A percentile compares a stretch with the other conserved stretches of the same genome.
phyloP scores from a whole-genome alignment of 2,113 vertebrate species.

The Dromiciops gliroides region DNA sequence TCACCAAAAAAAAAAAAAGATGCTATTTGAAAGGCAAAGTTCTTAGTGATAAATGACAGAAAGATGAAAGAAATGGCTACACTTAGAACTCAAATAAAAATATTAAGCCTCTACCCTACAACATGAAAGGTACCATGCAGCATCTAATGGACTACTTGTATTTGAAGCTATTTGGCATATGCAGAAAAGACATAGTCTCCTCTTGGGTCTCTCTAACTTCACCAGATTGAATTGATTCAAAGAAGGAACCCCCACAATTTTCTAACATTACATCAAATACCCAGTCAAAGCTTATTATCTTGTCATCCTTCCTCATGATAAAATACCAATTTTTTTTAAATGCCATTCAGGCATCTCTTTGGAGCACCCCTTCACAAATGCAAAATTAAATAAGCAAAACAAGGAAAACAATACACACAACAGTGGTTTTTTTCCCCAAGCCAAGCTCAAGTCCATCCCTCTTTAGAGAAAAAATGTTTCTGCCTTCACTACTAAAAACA shows the following conservation, averaged over 20 bases:
- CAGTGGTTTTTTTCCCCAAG: background rate
- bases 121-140: background rate
- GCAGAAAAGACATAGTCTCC: background rate
- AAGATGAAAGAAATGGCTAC: background rate
- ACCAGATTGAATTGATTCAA: slow-evolving; percentile 6
- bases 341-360: background rate
- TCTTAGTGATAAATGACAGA: background rate
- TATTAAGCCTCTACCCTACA: background rate
- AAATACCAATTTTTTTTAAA: background rate
- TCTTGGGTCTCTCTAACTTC: background rate
- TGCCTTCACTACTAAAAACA: background rate
- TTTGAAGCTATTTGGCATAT: background rate
- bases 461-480: slow-evolving; percentile 28
- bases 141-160: background rate
- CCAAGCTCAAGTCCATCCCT: background rate
- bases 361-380: background rate
- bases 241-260: slow-evolving; percentile 12
- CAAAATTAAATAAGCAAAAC: background rate
- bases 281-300: slow-evolving; percentile 34
- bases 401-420: background rate
- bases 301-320: slow-evolving; percentile 17
- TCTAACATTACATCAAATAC: slow-evolving; percentile 11
- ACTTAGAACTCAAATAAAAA: background rate
- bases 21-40: background rate
- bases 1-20: no score